phyloP scores from a whole-genome alignment of 2,113 vertebrate genomes.

The Camelus bactrianus region DNA sequence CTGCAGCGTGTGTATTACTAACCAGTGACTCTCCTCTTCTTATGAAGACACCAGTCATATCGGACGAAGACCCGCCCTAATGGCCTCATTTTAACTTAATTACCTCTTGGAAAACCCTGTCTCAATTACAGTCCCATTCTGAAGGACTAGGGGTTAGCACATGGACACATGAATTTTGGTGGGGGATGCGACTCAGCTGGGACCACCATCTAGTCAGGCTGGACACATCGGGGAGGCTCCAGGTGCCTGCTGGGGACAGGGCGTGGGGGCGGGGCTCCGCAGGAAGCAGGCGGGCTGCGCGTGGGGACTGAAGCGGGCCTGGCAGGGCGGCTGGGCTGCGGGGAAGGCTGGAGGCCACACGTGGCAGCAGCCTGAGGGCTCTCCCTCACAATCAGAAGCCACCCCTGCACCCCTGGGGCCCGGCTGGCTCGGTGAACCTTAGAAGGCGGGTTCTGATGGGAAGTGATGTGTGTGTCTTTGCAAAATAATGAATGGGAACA shows the following conservation, averaged over 20 bases:
- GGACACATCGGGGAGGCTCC: background rate
- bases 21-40: background rate
- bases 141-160: background rate
- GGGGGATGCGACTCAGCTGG: background rate
- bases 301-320: background rate
- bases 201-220: background rate
- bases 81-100: background rate
- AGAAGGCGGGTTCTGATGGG: background rate
- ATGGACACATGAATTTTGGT: background rate
- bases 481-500: constrained; percentile 18
- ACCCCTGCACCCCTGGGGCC: too few species aligned
- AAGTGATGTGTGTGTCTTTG: background rate
- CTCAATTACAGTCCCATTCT: background rate
- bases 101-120: background rate
- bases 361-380: background rate
- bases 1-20: background rate
- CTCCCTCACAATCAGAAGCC: background rate
- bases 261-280: background rate
- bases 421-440: background rate
- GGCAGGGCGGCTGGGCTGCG: background rate
- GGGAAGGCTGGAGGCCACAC: background rate
- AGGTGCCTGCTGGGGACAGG: background rate
- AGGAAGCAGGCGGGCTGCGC: background rate
- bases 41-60: background rate
- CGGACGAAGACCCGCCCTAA: background rate